Base-by-base conservation (phyloP, 1,140 invertebrate species). In the Drosophila melanica region DNA sequence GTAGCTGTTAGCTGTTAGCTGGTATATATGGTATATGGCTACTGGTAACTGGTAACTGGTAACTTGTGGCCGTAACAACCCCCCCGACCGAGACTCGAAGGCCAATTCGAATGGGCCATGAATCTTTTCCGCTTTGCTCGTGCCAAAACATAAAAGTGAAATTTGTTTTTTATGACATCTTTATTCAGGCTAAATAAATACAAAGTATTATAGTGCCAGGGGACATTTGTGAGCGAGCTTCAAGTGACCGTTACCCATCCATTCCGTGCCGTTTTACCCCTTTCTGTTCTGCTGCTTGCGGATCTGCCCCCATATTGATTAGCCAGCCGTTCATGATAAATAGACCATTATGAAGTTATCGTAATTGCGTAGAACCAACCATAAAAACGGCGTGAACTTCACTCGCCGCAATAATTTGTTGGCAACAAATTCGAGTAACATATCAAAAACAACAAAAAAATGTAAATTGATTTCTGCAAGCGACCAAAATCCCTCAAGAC, bases 101-200 rank as follows among this genome's bases (percentile, higher is more conserved):
- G 68, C 79, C 82, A 82, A 79, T 87, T 89, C 82, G 76, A 71
- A 71, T 77, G 77, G 76, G 76, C 68, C 73, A 90, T 90, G 79
- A 90, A 90, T 90, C 86, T 90, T 54, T 90, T 86, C 66, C 78
- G 78, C 71, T 50, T 71, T 70, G 51, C 30, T 67, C 35, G 55
- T 76, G 70, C 58, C 77, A 81, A 90, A 90, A 82, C 76, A 90
- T 87, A 82, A 90, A 90, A 90, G 81, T 75, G 76, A 70, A 90
- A 90, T 82, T 87, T 77, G 76, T 87, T 90, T 90, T 90, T 90
- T 90, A 90, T 90, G 86, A 90, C 79, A 90, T 81, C 86, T 90
- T 89, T 90, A 86, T 90, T 66, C 65, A 39, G 68, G 74, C 81
- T 77, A 90, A 90, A 90, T 82, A 86, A 90, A 86, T 82, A 90